Evolutionary conservation across 2,888 invertebrate genomes (phyloP), one percentile per base, ranked within the genome.

Genomic region (Teinopalpus imperialis): DNA sequence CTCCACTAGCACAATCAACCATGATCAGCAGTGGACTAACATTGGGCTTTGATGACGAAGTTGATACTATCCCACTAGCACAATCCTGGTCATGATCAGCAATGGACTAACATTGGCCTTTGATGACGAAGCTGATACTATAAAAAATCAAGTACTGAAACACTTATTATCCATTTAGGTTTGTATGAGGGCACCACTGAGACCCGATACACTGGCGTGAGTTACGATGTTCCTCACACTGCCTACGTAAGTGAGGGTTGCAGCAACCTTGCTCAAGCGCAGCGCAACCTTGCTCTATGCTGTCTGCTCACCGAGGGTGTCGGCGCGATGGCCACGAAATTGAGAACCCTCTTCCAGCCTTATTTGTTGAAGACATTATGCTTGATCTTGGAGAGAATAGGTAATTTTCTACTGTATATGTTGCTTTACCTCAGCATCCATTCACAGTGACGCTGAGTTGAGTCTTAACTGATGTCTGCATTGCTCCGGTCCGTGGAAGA

Each of bases 261-360:
- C 76, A 54, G 62, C 13, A 59, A 78, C 0, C 54, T 81, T 1
- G 69, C 66, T 1, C 75, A 81, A 45, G 92, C 92, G 1, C 92
- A 92, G 61, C 86, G 85, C 37, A 94, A 95, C 77, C 86, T 94
- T 43, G 65, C 92, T 21, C 91, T 92, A 56, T 85, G 90, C 29
- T 95, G 95, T 61, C 67, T 95, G 3, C 78, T 94, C 49, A 79
- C 93, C 0, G 94, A 95, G 69, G 93, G 94, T 1, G 72, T 95
- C 9, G 95, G 93, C 0, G 74, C 90, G 58, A 86, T 93, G 51
- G 93, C 95, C 0, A 47, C 59, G 2, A 74, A 81, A 7, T 74
- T 94, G 13, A 73, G 80, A 39, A 59, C 71, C 0, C 60, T 83
- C 0, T 94, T 91, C 68, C 88, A 92, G 51, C 81, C 82, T 1